Percentiles rank a stretch among this genome's conserved stretches.
These are phyloP conservation scores for Meandrina meandrites DNA, from an alignment of 92 coral and sea anemone genomes.

Conservation along the genomic window DNA sequence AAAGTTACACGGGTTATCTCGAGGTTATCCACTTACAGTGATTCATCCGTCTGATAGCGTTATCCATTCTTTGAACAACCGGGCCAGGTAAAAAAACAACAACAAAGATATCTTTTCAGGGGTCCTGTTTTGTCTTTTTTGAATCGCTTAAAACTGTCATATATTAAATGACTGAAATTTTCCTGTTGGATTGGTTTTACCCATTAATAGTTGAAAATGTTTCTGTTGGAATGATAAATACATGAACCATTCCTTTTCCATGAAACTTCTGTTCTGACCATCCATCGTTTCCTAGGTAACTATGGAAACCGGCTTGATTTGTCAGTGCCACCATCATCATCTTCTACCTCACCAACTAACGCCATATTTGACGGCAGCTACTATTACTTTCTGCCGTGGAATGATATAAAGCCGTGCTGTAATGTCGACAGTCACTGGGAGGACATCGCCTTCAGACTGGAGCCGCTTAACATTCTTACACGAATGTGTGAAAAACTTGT, in stretches of 20 bases:
- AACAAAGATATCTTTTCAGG: background rate
- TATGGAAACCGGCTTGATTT: slow-evolving; percentile 93
- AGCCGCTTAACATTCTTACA: slow-evolving; percentile 76
- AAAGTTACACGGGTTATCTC: too few relatives aligned
- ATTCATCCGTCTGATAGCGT: too few relatives aligned
- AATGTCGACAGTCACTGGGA: slow-evolving; percentile 97
- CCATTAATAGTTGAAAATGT: too few relatives aligned
- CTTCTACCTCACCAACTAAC: slow-evolving; percentile 88
- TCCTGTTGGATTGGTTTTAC: too few relatives aligned
- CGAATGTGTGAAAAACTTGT: slow-evolving; percentile 79
- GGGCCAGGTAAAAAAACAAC: background rate
- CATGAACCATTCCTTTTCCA: background rate
- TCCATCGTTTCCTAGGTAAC: slow-evolving; percentile 65
- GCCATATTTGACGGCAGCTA: slow-evolving; percentile 91
- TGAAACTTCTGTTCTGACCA: background rate
- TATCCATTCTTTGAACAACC: background rate
- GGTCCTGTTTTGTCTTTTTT: background rate
- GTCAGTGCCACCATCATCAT: slow-evolving; percentile 89
- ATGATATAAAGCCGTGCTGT: slow-evolving; percentile 89
- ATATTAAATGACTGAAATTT: too few relatives aligned
- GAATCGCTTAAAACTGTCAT: background rate
- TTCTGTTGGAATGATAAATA: too few relatives aligned
- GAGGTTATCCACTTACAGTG: too few relatives aligned
- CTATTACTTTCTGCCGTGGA: slow-evolving; percentile 92
- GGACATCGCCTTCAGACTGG: slow-evolving; percentile 90